Percentiles rank a stretch among this genome's conserved stretches.
These are phyloP conservation scores for Megamerina dolium DNA, from an alignment of 2,888 invertebrate genomes.

Conservation along the genomic window DNA sequence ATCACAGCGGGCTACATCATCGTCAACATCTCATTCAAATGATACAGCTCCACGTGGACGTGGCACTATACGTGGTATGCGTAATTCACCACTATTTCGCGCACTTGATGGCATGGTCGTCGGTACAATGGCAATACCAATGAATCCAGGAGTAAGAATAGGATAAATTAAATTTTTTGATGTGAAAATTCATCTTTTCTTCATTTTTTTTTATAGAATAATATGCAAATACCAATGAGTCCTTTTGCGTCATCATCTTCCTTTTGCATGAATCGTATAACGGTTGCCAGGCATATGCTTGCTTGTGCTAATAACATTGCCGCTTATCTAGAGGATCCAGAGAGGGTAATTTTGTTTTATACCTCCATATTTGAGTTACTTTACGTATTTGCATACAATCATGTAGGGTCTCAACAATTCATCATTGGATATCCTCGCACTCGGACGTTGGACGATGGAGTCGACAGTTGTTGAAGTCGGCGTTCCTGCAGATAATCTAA, in stretches of 20 bases:
- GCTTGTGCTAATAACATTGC: constrained; percentile 49
- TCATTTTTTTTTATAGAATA: constrained; percentile 19
- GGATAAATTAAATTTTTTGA: background rate
- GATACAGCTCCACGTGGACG: constrained; percentile 37
- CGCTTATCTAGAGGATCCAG: constrained; percentile 47
- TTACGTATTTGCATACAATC: background rate
- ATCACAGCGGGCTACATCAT: constrained; percentile 39
- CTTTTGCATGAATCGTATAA: constrained; percentile 49
- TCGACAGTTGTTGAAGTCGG: constrained; percentile 50
- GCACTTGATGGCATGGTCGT: constrained; percentile 48
- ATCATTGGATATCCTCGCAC: constrained; percentile 47
- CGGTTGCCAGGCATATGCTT: constrained; percentile 49
- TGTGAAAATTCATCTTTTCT: background rate
- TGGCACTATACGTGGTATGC: constrained; percentile 43
- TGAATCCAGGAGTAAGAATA: constrained; percentile 28
- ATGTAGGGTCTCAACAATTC: constrained; percentile 46
- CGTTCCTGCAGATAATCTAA: constrained; percentile 44
- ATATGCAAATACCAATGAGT: constrained; percentile 36
- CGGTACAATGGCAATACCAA: constrained; percentile 49
- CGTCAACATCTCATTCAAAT: constrained; percentile 28
- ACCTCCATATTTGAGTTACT: background rate
- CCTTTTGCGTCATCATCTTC: constrained; percentile 47
- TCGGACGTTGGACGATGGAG: constrained; percentile 51
- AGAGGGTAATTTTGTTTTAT: constrained; percentile 29
- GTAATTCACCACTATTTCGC: constrained; percentile 43